These are phyloP conservation scores for Serinus canaria DNA, from an alignment of 2,113 vertebrate genomes.

Conservation along the genomic window DNA sequence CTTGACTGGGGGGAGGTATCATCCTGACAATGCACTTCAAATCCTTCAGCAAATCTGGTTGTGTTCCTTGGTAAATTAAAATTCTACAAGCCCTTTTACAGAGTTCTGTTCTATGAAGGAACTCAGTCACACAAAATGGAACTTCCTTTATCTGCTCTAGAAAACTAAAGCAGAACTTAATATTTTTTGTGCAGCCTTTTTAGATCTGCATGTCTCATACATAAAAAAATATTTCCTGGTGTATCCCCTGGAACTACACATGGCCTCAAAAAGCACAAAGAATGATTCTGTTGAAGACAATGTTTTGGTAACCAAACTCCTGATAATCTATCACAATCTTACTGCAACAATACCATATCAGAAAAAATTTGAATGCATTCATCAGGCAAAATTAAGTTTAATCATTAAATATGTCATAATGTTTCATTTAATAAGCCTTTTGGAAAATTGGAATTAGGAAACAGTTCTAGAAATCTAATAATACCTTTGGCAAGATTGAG, in stretches of 20 bases:
- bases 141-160: not conserved
- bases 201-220: not conserved
- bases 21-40: not conserved
- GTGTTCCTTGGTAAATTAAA: not conserved
- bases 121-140: not conserved
- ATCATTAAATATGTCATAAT: not conserved
- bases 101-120: not conserved
- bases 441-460: not conserved
- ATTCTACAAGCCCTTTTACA: not conserved
- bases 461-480: not conserved
- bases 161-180: not conserved
- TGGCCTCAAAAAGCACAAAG: not conserved
- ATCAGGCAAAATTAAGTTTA: not conserved
- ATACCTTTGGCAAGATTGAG: not conserved
- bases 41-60: not conserved
- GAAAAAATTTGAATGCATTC: not conserved
- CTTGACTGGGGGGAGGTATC: not conserved
- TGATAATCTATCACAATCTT: not conserved
- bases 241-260: not conserved
- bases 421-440: not conserved
- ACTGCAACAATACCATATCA: not conserved
- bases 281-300: not conserved
- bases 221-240: not conserved
- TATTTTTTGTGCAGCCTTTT: not conserved
- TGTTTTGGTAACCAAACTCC: not conserved